Evolutionary conservation across 2,113 vertebrate genomes (phyloP).

Genomic region (Pao palembangensis): DNA sequence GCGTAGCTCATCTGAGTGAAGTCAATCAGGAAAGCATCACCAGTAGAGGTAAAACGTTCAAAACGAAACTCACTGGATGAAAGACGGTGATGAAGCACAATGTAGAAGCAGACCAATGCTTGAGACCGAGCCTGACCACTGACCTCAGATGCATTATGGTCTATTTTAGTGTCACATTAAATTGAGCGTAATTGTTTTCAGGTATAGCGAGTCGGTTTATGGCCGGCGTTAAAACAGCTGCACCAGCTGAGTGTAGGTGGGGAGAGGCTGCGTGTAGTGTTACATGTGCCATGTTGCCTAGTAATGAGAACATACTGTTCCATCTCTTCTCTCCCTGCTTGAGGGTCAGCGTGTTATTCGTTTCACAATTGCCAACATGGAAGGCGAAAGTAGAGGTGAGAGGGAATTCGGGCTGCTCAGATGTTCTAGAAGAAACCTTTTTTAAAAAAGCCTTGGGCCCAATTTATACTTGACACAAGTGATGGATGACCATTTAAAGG

Average conservation of each 20-base stretch:
- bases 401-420: too few species aligned
- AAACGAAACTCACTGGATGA: background rate
- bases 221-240: background rate
- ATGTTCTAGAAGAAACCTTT: too few species aligned
- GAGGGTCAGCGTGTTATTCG: slow-evolving; percentile 29
- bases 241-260: background rate
- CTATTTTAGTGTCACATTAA: too few species aligned
- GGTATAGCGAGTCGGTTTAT: background rate
- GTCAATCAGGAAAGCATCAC: slow-evolving; percentile 91
- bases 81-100: too few species aligned
- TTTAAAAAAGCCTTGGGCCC: slow-evolving; percentile 3
- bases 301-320: slow-evolving; percentile 43
- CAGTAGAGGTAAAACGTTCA: slow-evolving; percentile 70
- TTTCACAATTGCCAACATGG: slow-evolving; percentile 43
- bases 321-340: slow-evolving; percentile 34
- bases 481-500: slow-evolving; percentile 27
- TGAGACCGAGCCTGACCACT: too few species aligned
- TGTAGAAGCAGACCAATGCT: too few species aligned
- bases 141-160: too few species aligned
- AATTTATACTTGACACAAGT: slow-evolving; percentile 31
- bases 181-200: too few species aligned
- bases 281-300: slow-evolving; percentile 32
- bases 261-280: slow-evolving; percentile 20
- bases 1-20: slow-evolving; percentile 87
- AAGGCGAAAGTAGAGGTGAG: background rate